These are phyloP conservation scores for Clanis bilineata DNA, from an alignment of 2,888 invertebrate genomes.

Conservation along the genomic window DNA sequence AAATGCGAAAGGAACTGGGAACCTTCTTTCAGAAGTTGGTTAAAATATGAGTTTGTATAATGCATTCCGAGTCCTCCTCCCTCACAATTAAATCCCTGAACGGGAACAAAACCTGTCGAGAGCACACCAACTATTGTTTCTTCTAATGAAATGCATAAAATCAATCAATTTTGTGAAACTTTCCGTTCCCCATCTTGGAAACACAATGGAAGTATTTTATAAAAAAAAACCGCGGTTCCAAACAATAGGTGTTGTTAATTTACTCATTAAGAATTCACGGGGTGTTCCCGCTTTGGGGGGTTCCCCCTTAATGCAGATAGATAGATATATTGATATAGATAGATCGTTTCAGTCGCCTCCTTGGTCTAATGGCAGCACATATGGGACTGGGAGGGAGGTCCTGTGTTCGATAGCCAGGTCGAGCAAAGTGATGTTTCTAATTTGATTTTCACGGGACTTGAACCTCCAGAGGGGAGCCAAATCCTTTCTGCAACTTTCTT, in stretches of 20 bases:
- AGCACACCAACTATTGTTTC: slow-evolving; percentile 71
- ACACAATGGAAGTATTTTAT: slow-evolving; percentile 74
- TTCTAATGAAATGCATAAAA: slow-evolving; percentile 80
- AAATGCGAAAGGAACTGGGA: too few relatives aligned
- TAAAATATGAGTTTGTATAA: too few relatives aligned
- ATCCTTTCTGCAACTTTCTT: too few relatives aligned
- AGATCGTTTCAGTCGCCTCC: too few relatives aligned
- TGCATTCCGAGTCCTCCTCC: slow-evolving; percentile 27
- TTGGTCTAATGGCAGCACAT: too few relatives aligned
- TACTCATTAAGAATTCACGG: slow-evolving; percentile 79
- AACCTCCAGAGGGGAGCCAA: too few relatives aligned
- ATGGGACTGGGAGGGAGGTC: too few relatives aligned
- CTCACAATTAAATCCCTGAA: slow-evolving; percentile 23
- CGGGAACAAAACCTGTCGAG: slow-evolving; percentile 63
- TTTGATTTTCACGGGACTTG: too few relatives aligned
- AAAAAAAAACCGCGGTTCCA: slow-evolving; percentile 68
- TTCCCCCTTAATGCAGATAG: too few relatives aligned
- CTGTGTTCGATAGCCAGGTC: too few relatives aligned
- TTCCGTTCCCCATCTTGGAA: slow-evolving; percentile 41
- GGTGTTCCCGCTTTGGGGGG: slow-evolving; percentile 45
- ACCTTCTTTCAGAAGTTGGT: too few relatives aligned
- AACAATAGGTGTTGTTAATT: slow-evolving; percentile 82
- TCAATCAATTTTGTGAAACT: slow-evolving; percentile 69
- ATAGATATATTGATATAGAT: slow-evolving; percentile 41
- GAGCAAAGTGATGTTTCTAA: too few relatives aligned